Evolutionary conservation across 2,797 vertebrate species (phyloP).

Genomic region (Rhincodon typus): DNA sequence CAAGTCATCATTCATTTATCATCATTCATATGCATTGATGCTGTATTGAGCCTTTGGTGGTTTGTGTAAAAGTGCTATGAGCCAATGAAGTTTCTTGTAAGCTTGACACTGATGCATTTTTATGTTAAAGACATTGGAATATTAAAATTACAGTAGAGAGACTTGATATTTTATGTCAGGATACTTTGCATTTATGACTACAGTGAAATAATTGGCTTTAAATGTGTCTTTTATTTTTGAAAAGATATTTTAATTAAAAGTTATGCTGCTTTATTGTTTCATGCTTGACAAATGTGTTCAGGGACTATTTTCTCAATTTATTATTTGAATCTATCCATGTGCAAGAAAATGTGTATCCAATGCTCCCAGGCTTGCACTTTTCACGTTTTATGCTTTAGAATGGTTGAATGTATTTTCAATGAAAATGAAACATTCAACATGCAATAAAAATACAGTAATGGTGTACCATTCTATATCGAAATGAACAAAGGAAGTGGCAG

Average conservation of each 20-base stretch:
- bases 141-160: neutral
- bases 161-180: neutral
- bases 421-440: neutral
- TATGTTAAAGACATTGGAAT: neutral
- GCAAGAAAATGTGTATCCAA: neutral
- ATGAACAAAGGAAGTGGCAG: neutral
- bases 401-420: neutral
- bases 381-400: neutral
- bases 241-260: neutral
- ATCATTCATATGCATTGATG: neutral
- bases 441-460: neutral
- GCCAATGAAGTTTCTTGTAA: neutral
- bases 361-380: neutral
- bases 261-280: neutral
- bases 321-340: neutral
- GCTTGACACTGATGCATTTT: neutral
- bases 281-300: neutral
- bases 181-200: neutral
- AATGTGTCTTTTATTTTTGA: neutral
- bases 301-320: neutral
- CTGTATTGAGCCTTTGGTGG: neutral
- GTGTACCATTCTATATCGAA: neutral
- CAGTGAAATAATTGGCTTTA: neutral
- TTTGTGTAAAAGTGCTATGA: neutral
- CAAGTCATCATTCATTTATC: neutral